A percentile compares a stretch with the other conserved stretches of the same genome.
These are phyloP conservation scores for Lepidocyrtinus sp. DNA, from an alignment of 2,888 invertebrate species.

Conservation along the genomic window DNA sequence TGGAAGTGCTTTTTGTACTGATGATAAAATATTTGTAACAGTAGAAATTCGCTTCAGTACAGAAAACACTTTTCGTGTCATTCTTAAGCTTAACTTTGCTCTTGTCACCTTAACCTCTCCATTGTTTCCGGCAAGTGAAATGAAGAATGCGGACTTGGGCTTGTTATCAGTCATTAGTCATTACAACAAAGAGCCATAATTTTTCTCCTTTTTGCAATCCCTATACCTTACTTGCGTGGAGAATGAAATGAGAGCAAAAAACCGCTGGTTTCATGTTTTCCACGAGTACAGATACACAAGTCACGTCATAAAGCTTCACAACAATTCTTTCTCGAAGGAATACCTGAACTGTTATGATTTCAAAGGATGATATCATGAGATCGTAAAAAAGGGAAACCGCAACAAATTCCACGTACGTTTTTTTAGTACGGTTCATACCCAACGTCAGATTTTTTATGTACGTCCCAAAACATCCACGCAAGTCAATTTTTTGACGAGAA, in stretches of 20 bases:
- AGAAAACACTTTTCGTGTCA: neutral
- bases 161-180: neutral
- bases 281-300: neutral
- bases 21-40: neutral
- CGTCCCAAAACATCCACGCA: neutral
- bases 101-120: neutral
- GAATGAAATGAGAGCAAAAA: neutral
- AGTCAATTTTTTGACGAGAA: neutral
- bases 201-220: neutral
- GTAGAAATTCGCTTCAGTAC: neutral
- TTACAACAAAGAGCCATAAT: neutral
- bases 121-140: neutral
- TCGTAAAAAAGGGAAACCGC: neutral
- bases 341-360: neutral
- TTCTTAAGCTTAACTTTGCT: neutral
- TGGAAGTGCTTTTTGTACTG: neutral
- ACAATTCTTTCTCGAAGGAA: neutral
- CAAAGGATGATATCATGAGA: neutral
- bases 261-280: neutral
- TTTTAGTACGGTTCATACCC: neutral
- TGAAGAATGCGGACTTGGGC: neutral
- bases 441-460: neutral
- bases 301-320: neutral
- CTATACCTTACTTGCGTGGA: neutral
- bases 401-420: neutral